Evolutionary conservation across 2,797 vertebrate species (phyloP).

Genomic region (Orientallactaga sibirica): DNA sequence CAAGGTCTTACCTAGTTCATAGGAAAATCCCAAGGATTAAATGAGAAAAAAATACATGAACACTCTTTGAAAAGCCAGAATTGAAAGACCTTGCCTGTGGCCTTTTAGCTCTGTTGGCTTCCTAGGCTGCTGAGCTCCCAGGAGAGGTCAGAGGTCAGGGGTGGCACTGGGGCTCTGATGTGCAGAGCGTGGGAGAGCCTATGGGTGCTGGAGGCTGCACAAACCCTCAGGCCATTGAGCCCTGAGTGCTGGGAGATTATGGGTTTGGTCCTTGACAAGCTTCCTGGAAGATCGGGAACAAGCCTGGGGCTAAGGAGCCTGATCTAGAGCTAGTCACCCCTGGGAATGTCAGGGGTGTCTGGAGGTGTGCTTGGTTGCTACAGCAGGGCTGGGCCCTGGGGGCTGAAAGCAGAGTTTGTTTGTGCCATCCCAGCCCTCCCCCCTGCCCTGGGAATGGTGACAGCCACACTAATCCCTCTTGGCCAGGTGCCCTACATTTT

Average conservation of each 20-base stretch:
- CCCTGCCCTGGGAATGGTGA: neutral
- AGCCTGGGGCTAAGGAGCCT: neutral
- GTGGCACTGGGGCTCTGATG: neutral
- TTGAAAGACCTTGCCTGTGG: neutral
- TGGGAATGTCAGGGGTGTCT: too few species aligned
- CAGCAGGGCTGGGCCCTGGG: neutral
- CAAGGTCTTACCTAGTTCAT: neutral
- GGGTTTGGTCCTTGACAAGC: too few species aligned
- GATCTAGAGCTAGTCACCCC: neutral
- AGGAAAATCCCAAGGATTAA: neutral
- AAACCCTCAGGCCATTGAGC: too few species aligned
- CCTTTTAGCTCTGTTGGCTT: neutral
- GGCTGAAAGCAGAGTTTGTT: neutral
- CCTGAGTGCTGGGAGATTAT: neutral
- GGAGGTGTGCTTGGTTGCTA: neutral
- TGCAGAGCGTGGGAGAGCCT: too few species aligned
- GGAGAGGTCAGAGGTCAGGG: neutral
- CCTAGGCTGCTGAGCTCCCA: neutral
- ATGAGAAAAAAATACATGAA: neutral
- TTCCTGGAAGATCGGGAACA: neutral
- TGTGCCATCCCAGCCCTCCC: neutral
- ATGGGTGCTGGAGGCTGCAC: neutral
- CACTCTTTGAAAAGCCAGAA: neutral
- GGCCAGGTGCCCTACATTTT: neutral
- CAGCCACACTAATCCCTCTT: accelerated